These are phyloP conservation scores for Caenorhabditis wallacei DNA, from an alignment of 2,888 invertebrate genomes.

Conservation along the genomic window DNA sequence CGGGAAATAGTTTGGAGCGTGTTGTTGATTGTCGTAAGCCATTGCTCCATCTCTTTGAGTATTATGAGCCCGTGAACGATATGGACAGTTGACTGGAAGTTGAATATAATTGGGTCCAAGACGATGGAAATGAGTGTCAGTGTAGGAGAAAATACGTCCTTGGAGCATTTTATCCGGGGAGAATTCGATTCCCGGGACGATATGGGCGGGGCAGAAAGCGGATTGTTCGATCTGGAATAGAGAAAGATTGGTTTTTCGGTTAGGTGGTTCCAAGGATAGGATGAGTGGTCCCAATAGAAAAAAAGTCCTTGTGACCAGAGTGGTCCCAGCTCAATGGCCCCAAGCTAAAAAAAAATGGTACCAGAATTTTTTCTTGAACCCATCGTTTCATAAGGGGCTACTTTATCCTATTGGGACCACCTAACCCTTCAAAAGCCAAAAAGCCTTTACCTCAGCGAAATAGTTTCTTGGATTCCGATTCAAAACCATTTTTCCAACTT, in stretches of 20 bases:
- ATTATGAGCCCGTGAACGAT: slow-evolving; percentile 85
- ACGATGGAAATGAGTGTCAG: slow-evolving; percentile 93
- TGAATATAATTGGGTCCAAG: slow-evolving; percentile 95
- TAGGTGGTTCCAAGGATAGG: no score
- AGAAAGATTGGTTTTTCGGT: no score
- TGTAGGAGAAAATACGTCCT: slow-evolving; percentile 86
- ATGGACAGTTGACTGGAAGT: slow-evolving; percentile 94
- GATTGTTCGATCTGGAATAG: slow-evolving; percentile 80
- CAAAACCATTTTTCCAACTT: slow-evolving; percentile 82
- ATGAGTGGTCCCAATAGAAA: no score
- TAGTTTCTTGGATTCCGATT: slow-evolving; percentile 83
- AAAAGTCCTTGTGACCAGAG: no score
- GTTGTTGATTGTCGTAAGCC: slow-evolving; percentile 88
- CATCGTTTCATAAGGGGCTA: no score
- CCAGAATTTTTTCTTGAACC: no score
- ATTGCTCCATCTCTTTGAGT: slow-evolving; percentile 93
- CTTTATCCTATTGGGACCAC: no score
- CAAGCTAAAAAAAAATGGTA: no score
- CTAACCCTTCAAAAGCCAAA: no score
- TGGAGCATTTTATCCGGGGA: slow-evolving; percentile 83
- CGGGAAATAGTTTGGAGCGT: slow-evolving; percentile 95
- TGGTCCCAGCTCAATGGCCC: no score
- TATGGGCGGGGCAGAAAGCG: slow-evolving; percentile 83
- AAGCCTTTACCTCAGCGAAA: slow-evolving; percentile 83
- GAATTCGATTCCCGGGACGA: slow-evolving; percentile 83